These are phyloP conservation scores for Oryzias woworae DNA, from an alignment of 2,113 vertebrate species.

Conservation along the genomic window DNA sequence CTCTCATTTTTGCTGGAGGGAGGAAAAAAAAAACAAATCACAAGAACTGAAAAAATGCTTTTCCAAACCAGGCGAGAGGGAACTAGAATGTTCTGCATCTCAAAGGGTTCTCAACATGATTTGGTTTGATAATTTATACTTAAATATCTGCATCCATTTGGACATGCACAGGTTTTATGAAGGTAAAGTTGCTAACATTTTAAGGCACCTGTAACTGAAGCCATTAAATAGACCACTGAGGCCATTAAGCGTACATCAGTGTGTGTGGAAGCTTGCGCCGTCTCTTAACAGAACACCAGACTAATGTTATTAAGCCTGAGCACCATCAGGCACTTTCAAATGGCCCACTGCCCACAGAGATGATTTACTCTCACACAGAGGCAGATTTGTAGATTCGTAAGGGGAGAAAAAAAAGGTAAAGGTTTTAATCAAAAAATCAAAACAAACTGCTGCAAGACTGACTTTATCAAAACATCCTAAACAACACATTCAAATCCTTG, in stretches of 20 bases:
- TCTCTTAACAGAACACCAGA: slow-evolving; percentile 42
- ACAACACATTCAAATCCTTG: too few relatives aligned
- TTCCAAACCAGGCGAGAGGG: too few relatives aligned
- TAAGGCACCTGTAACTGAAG: slow-evolving; percentile 17
- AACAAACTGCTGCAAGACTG: too few relatives aligned
- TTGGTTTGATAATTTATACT: background rate
- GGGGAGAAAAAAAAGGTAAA: too few relatives aligned
- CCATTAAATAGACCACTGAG: slow-evolving; percentile 24
- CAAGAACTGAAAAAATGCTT: too few relatives aligned
- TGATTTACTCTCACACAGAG: slow-evolving; percentile 33
- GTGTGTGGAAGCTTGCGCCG: slow-evolving; percentile 9
- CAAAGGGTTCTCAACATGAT: too few relatives aligned
- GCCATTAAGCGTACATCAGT: slow-evolving; percentile 31
- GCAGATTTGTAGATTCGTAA: slow-evolving; percentile 7
- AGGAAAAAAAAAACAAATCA: too few relatives aligned
- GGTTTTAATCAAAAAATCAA: too few relatives aligned
- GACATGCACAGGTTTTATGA: slow-evolving; percentile 7
- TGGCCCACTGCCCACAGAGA: slow-evolving; percentile 34
- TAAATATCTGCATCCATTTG: slow-evolving; percentile 33
- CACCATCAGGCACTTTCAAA: slow-evolving; percentile 43
- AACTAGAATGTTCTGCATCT: too few relatives aligned
- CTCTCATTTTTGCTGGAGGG: too few relatives aligned
- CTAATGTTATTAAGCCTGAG: slow-evolving; percentile 41
- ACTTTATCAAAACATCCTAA: too few relatives aligned
- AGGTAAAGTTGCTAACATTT: slow-evolving; percentile 14